Percentiles rank a stretch among this genome's conserved stretches.
Conservation (phyloP, 2,113 vertebrate species). For the Oncorhynchus masou region DNA sequence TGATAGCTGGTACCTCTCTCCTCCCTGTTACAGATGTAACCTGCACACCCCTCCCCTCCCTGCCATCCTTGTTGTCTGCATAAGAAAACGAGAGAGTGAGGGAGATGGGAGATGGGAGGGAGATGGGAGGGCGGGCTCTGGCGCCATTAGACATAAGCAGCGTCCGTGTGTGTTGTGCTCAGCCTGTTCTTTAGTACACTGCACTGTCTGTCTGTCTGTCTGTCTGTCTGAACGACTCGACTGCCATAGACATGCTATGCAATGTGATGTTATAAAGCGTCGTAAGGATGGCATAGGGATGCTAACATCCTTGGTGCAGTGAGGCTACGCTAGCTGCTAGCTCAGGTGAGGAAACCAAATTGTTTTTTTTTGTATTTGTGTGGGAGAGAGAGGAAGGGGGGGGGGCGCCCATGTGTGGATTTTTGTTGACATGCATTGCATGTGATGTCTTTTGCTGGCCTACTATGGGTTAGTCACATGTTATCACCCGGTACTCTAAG, state of each 20-base stretch:
- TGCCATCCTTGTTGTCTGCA: neutral
- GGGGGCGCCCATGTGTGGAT: no score
- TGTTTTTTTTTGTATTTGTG: neutral
- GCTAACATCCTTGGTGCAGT: conserved; percentile 1
- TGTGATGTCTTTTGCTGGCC: no score
- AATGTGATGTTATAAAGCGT: neutral
- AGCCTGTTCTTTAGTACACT: neutral
- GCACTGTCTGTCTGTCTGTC: neutral
- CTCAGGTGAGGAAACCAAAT: conserved; percentile 8
- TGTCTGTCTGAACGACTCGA: neutral
- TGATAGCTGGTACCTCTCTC: no score
- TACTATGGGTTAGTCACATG: no score
- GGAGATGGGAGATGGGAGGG: conserved; percentile 57
- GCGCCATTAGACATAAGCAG: conserved; percentile 67
- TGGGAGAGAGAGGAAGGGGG: no score
- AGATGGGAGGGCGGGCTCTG: conserved; percentile 37
- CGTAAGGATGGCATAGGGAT: neutral
- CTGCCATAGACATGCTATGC: neutral
- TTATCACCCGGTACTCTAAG: no score
- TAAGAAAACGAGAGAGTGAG: conserved; percentile 51
- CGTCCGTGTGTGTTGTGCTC: conserved; percentile 37
- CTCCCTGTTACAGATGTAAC: no score
- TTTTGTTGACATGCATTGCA: no score
- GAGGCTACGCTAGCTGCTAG: neutral
- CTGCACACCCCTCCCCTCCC: neutral